Percentiles rank a stretch among this genome's conserved stretches.
phyloP scores from a whole-genome alignment of 2,113 vertebrate species.

The Tenebrosternarchus preto region DNA sequence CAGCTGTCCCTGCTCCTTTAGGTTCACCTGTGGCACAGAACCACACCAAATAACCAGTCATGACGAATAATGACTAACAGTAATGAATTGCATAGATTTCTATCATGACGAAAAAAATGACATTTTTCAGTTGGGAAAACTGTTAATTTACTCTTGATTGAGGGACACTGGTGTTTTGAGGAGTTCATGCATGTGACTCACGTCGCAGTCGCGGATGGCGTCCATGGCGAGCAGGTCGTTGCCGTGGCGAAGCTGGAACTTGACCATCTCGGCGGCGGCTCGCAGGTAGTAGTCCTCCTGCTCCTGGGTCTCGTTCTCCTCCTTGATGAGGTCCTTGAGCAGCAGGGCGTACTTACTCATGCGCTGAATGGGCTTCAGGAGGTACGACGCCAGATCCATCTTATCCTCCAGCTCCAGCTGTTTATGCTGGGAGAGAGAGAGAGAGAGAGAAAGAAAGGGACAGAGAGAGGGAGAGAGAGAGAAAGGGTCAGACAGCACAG shows the following conservation, averaged over 20 bases:
- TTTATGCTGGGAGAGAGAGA: conserved; percentile 78
- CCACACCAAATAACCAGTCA: no score
- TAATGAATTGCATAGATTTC: no score
- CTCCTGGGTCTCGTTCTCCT: conserved; percentile 82
- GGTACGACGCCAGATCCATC: conserved; percentile 94
- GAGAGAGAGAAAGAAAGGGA: not conserved
- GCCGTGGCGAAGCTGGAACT: conserved; percentile 93
- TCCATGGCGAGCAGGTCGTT: conserved; percentile 98
- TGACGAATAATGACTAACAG: no score
- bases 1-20: conserved; percentile 87
- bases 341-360: conserved; percentile 95
- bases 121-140: not conserved
- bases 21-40: conserved; percentile 77
- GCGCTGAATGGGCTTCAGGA: conserved; percentile 94
- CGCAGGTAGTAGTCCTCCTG: conserved; percentile 86
- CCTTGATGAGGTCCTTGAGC: conserved; percentile 91
- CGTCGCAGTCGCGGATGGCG: conserved; percentile 92
- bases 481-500: not conserved
- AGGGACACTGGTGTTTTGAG: no score
- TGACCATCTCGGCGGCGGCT: conserved; percentile 89
- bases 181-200: conserved; percentile 63
- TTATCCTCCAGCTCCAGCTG: conserved; percentile 90
- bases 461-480: not conserved
- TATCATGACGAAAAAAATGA: not conserved
- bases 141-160: no score